Evolutionary conservation across 2,113 vertebrate species (phyloP).

Genomic region (Rhynchopsitta pachyrhyncha): DNA sequence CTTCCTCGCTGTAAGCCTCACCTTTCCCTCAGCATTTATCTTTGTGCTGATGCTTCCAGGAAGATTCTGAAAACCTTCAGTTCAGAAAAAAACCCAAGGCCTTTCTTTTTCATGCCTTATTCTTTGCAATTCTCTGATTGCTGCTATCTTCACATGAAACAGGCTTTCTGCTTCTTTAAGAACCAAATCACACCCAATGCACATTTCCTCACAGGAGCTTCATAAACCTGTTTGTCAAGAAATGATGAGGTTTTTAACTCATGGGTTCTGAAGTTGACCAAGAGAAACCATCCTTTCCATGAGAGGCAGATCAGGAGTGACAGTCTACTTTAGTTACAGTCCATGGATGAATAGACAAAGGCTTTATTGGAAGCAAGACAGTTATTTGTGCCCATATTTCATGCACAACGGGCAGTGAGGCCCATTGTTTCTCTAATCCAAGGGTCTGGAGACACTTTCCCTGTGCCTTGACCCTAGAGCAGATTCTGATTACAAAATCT

Average conservation of each 20-base stretch:
- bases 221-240: not conserved
- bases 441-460: not conserved
- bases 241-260: not conserved
- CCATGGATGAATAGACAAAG: not conserved
- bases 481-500: not conserved
- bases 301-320: not conserved
- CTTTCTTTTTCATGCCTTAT: not conserved
- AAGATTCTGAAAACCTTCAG: constrained; percentile 2
- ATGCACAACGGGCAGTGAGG: not conserved
- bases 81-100: not conserved
- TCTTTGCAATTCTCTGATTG: not conserved
- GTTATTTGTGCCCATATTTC: not conserved
- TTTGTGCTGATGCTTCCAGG: not conserved
- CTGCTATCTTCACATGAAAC: not conserved
- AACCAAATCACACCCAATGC: not conserved
- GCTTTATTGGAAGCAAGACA: not conserved
- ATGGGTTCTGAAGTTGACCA: not conserved
- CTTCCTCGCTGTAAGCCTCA: not conserved
- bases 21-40: constrained; percentile 15
- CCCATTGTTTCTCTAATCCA: not conserved
- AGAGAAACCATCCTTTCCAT: not conserved
- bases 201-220: not conserved
- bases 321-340: not conserved
- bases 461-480: not conserved
- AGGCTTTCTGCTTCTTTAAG: not conserved